A percentile compares a stretch with the other conserved stretches of the same genome.
These are phyloP conservation scores for Xylocopa sonorina DNA, from an alignment of 1,140 invertebrate genomes.

Conservation along the genomic window DNA sequence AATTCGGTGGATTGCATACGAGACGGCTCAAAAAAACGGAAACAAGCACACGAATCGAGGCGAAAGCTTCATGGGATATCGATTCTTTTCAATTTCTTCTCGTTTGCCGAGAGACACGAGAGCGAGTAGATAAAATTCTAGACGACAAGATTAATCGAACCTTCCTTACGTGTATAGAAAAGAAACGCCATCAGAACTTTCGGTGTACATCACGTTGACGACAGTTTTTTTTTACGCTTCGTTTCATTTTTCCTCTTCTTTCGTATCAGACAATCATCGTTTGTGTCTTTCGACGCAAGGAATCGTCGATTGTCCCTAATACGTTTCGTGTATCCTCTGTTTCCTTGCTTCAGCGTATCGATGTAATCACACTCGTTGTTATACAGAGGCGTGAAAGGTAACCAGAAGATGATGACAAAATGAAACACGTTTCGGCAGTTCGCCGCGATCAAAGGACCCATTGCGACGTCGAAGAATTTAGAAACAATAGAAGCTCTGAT, in stretches of 20 bases:
- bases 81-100: neutral
- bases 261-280: neutral
- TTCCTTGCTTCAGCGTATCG: neutral
- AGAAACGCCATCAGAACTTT: neutral
- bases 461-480: slow-evolving; percentile 19
- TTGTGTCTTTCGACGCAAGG: neutral
- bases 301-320: neutral
- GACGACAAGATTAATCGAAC: slow-evolving; percentile 25
- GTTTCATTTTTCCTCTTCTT: neutral
- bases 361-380: slow-evolving; percentile 2
- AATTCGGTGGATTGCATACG: neutral
- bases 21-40: neutral
- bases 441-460: neutral
- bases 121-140: neutral
- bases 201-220: neutral
- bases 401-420: neutral
- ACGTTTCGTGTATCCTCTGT: neutral
- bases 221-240: neutral
- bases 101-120: neutral
- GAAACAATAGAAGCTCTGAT: slow-evolving; percentile 8
- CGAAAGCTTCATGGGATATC: neutral
- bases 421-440: neutral
- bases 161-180: slow-evolving; percentile 34
- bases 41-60: neutral
- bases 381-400: neutral